These are phyloP conservation scores for Tachysurus vachellii DNA, from an alignment of 2,113 vertebrate genomes.

Conservation along the genomic window DNA sequence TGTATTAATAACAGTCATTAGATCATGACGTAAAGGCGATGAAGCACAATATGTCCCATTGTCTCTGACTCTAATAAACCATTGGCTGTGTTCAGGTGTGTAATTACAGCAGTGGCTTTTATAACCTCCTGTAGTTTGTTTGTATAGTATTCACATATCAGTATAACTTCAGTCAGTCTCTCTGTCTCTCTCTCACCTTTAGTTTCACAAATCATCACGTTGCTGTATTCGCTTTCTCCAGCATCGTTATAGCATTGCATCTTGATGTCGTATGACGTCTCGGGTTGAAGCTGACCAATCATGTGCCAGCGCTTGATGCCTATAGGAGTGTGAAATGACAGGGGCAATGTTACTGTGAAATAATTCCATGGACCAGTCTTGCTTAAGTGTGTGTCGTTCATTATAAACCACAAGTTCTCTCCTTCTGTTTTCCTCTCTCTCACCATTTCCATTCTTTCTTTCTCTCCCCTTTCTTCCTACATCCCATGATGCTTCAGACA, in stretches of 20 bases:
- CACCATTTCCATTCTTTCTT: neutral
- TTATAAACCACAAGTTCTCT: conserved; percentile 47
- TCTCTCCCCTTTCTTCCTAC: conserved; percentile 37
- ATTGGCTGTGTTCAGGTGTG: conserved; percentile 49
- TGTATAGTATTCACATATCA: conserved; percentile 38
- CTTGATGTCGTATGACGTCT: conserved; percentile 95
- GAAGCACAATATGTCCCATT: conserved; percentile 58
- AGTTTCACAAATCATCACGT: conserved; percentile 97
- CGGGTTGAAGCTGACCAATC: conserved; percentile 88
- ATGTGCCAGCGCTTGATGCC: conserved; percentile 89
- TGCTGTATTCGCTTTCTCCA: conserved; percentile 91
- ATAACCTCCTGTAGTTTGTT: conserved; percentile 58
- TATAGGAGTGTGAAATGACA: conserved; percentile 53
- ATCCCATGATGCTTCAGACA: conserved; percentile 62
- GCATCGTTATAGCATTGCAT: conserved; percentile 95
- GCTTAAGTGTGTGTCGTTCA: conserved; percentile 36
- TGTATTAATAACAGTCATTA: conserved; percentile 48
- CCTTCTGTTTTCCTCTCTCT: conserved; percentile 6
- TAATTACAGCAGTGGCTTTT: conserved; percentile 58
- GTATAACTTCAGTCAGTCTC: neutral
- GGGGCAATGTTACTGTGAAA: neutral
- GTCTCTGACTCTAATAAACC: conserved; percentile 58
- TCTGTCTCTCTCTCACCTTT: conserved; percentile 75
- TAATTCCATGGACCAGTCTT: conserved; percentile 35
- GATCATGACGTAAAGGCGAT: conserved; percentile 33